Base-by-base conservation (phyloP, 2,888 invertebrate species). In the Euproctis similis region DNA sequence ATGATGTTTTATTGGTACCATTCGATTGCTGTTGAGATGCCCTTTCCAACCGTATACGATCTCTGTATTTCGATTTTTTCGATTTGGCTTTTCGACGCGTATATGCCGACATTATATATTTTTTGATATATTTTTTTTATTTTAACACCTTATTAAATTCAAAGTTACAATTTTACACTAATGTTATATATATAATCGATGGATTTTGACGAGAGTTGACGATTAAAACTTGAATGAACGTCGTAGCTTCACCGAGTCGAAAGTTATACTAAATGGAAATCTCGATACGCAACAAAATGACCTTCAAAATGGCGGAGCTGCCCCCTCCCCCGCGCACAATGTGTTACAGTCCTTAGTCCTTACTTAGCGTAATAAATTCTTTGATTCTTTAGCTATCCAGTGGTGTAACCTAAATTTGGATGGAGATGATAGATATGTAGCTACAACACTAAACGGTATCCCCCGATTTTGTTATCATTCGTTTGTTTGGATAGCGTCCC, bases 301-400 rank as follows among this genome's bases (percentile, higher is more conserved):
- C 12, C 11, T n/a, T 30, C 22, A 26, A 26, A 26, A 30, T 26
- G 22, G 22, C 16, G 20, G 25, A 12, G 22, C 22, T 26, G 17
- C 23, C 22, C 28, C 26, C 22, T 23, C 12, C 26, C 3, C 22
- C 30, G 17, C 30, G 22, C 17, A 16, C 26, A 9, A 30, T 30
- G 22, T 8, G 18, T 26, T 8, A 22, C 18, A 22, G 23, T 31
- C 26, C 23, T 23, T 4, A 22, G 23, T 31, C 26, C 23, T 23
- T 4, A 31, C 23, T 12, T 17, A 18, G 8, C 26, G 14, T 25
- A 30, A 22, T 10, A 9, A 30, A 30, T 25, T 26, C 26, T 22
- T 30, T 26, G 17, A 30, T 26, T 10, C 11, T 22, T 30, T 26
- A 30, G 26, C 23, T 26, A 30, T 30, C 17, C 14, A 26, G 11